Evolutionary conservation across 2,113 vertebrate genomes (phyloP).

Genomic region (Euleptes europaea): DNA sequence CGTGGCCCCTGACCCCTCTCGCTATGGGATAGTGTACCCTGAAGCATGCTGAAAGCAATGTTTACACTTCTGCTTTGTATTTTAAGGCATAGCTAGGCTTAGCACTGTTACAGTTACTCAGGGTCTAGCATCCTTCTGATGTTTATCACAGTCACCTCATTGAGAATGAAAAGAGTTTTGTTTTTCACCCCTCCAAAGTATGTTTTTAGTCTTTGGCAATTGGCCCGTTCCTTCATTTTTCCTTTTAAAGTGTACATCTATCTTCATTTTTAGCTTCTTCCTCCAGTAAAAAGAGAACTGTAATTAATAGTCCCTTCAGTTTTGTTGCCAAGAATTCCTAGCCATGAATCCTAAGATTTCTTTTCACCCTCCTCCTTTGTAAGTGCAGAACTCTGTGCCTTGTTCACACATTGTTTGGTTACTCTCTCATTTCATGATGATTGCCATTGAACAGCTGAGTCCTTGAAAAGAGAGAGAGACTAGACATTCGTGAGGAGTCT

Average conservation of each 20-base stretch:
- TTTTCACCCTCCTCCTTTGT: neutral
- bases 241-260: conserved; percentile 8
- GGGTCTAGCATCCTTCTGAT: neutral
- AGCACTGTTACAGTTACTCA: neutral
- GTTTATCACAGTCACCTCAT: neutral
- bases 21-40: neutral
- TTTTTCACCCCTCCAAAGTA: neutral
- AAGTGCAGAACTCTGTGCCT: neutral
- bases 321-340: conserved; percentile 14
- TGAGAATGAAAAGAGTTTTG: neutral
- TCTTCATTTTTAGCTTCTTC: conserved; percentile 14
- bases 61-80: neutral
- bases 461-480: no score
- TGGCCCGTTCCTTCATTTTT: neutral
- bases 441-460: neutral
- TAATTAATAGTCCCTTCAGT: neutral
- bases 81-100: neutral
- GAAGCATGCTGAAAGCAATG: no score
- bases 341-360: neutral
- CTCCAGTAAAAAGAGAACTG: neutral
- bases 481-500: neutral
- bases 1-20: neutral
- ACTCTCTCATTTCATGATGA: neutral
- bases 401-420: conserved; percentile 6
- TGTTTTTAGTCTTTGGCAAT: conserved; percentile 1